Base-by-base conservation (phyloP, 2,888 invertebrate species). In the Sphaeridia pumilis region DNA sequence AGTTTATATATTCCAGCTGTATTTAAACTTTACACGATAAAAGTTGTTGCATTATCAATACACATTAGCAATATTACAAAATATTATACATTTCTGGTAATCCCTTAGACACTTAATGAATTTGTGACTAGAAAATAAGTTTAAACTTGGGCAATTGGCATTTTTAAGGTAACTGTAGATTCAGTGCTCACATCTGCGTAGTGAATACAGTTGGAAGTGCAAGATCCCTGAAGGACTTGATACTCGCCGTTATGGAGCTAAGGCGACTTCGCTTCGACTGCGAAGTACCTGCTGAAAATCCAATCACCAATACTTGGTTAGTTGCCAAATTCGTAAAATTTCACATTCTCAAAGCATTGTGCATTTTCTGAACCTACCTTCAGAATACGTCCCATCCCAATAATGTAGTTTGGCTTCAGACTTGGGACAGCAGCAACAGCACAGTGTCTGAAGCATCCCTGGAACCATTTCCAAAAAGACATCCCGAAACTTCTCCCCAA, bases 401-500 rank as follows among this genome's bases (percentile, higher is more conserved):
- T 52, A 52, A 1, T 28, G n/a, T 10, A 31, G 28, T 7, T 27
- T 41, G 24, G 41, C 46, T 3, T 4, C 26, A 2, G 31, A 41
- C 4, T 14, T 28, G 3, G 46, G 46, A 14, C 46, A 43, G 35
- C 54, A 54, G 22, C 54, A 54, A 28, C 47, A 52, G 34, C 34
- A 52, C n/a, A 34, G 24, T 3, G 17, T 35, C 27, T 34, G 22
- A 22, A 51, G 41, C 27, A 52, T 55, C 5, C 10, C 4, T 4
- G 48, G 49, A 46, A 48, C 49, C 42, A 58, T 52, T 31, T 50
- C 42, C 12, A 56, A 20, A 22, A 59, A 57, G 2, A 56, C 49
- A 26, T 56, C 51, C 17, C 62, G 49, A 25, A 62, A 62, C 41
- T 54, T 56, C 26, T 52, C 56, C 25, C 62, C 59, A 52, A 46